Evolutionary conservation across 2,113 vertebrate species (phyloP).

Genomic region (Pseudopipra pipra): DNA sequence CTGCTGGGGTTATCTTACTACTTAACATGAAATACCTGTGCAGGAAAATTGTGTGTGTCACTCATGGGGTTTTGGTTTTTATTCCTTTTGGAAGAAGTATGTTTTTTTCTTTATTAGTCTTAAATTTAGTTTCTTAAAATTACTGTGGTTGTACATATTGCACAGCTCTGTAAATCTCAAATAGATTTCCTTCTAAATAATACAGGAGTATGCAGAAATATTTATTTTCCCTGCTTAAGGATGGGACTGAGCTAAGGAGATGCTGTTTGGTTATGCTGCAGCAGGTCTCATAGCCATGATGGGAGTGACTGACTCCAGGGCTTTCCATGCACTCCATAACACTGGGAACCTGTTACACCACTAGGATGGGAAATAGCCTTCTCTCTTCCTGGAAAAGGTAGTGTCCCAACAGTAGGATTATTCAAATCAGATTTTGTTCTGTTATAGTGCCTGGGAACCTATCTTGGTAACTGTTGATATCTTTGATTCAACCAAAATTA

Average conservation of each 20-base stretch:
- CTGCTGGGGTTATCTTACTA: not conserved
- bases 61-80: not conserved
- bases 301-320: not conserved
- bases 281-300: not conserved
- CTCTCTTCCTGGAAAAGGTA: not conserved
- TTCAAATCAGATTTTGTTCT: not conserved
- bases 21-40: not conserved
- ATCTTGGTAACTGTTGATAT: not conserved
- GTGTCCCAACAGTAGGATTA: not conserved
- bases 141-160: not conserved
- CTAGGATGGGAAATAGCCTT: not conserved
- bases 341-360: not conserved
- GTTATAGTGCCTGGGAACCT: not conserved
- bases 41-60: not conserved
- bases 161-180: not conserved
- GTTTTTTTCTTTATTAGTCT: not conserved
- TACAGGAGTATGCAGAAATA: not conserved
- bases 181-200: not conserved
- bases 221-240: not conserved
- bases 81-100: not conserved
- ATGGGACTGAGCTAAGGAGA: not conserved
- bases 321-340: rapidly evolving
- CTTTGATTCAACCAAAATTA: not conserved
- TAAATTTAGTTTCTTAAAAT: not conserved
- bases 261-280: not conserved